A percentile compares a stretch with the other conserved stretches of the same genome.
Conservation (phyloP, 2,113 vertebrate genomes). For the Gobio gobio region DNA sequence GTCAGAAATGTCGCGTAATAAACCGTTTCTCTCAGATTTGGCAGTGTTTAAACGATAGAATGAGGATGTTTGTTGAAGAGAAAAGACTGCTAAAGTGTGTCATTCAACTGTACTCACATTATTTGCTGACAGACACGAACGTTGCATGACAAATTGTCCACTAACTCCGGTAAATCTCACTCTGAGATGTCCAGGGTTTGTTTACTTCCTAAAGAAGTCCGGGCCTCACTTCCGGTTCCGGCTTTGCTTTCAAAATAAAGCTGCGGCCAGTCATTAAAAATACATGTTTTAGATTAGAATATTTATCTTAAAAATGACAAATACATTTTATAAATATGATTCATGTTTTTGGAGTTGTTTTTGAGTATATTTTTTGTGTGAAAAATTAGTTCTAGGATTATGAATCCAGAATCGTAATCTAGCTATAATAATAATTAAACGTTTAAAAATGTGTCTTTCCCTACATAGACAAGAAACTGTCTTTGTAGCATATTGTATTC, state of each 20-base stretch:
- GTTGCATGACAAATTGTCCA: neutral
- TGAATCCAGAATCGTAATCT: neutral
- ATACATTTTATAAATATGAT: neutral
- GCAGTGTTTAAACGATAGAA: neutral
- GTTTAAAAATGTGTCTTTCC: neutral
- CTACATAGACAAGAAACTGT: neutral
- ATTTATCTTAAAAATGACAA: no score
- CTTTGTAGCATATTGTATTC: neutral
- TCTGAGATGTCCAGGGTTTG: neutral
- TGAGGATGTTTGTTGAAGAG: neutral
- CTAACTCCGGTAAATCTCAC: neutral
- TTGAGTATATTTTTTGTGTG: neutral
- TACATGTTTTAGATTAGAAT: neutral
- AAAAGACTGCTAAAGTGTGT: neutral
- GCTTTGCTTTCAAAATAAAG: constrained; percentile 6
- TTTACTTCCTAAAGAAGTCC: constrained; percentile 11
- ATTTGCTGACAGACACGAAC: neutral
- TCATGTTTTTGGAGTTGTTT: neutral
- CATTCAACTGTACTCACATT: constrained; percentile 4
- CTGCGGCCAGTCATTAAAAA: neutral
- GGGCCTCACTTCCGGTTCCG: neutral
- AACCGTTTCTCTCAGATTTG: neutral
- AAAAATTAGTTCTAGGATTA: neutral
- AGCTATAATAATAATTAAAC: neutral
- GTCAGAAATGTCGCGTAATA: neutral